A percentile compares a stretch with the other conserved stretches of the same genome.
phyloP scores from a whole-genome alignment of 2,113 vertebrate species.

The Oxyura jamaicensis region DNA sequence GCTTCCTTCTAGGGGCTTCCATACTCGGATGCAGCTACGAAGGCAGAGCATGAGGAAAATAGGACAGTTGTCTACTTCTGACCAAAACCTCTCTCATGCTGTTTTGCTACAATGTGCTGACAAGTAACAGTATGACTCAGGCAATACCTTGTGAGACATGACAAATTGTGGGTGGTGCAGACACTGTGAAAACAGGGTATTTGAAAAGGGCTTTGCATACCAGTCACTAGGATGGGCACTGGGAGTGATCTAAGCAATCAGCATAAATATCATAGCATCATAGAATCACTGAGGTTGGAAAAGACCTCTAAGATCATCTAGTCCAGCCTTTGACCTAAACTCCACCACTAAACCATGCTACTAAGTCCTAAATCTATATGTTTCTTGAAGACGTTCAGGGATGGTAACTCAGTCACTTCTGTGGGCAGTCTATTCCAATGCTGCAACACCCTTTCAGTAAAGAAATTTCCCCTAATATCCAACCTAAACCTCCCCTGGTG shows the following conservation, averaged over 20 bases:
- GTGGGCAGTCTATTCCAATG: too few relatives aligned
- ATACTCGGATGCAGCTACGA: not conserved
- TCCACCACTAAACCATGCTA: too few relatives aligned
- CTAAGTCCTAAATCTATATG: too few relatives aligned
- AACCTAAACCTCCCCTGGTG: too few relatives aligned
- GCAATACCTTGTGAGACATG: not conserved
- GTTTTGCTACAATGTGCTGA: not conserved
- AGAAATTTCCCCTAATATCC: too few relatives aligned
- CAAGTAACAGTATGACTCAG: not conserved
- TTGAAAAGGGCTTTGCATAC: fast-evolving
- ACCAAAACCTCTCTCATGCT: not conserved
- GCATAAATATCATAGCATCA: too few relatives aligned
- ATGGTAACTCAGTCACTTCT: too few relatives aligned
- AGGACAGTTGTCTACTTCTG: not conserved
- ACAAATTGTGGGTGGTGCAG: not conserved
- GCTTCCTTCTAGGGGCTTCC: not conserved
- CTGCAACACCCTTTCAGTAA: too few relatives aligned
- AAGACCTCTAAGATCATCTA: too few relatives aligned
- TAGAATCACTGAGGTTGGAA: too few relatives aligned
- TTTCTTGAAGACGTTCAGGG: too few relatives aligned
- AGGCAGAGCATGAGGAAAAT: not conserved
- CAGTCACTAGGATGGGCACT: not conserved
- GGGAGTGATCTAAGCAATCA: not conserved
- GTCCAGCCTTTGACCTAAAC: too few relatives aligned
- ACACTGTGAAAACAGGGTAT: not conserved